These are phyloP conservation scores for Tauraco erythrolophus DNA, from an alignment of 2,113 vertebrate species.

Conservation along the genomic window DNA sequence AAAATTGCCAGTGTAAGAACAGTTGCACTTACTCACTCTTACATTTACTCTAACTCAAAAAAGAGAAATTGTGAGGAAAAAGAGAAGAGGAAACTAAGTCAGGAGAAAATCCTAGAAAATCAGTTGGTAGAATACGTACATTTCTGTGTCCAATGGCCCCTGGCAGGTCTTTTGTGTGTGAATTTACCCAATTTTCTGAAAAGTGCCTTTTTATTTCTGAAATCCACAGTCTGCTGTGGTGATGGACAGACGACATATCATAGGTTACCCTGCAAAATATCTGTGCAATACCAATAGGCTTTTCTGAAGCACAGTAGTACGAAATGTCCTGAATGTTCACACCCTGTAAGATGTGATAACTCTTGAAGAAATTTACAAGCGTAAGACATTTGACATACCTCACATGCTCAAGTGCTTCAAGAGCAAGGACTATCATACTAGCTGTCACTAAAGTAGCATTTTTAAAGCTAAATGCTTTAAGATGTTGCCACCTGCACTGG, in stretches of 20 bases:
- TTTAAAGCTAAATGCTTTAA: not conserved
- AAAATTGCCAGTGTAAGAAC: not conserved
- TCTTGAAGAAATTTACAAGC: not conserved
- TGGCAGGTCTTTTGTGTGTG: not conserved
- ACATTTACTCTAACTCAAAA: not conserved
- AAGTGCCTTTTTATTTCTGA: not conserved
- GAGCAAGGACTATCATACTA: not conserved
- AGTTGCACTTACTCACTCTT: not conserved
- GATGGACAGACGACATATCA: not conserved
- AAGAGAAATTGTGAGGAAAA: not conserved
- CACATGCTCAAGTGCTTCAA: not conserved
- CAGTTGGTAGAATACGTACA: rapidly evolving
- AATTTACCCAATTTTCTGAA: not conserved
- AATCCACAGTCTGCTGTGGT: not conserved
- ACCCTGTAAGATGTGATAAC: not conserved
- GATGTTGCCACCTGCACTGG: not conserved
- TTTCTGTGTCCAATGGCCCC: not conserved
- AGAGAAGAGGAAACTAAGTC: not conserved
- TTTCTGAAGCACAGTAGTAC: not conserved
- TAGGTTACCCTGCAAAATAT: not conserved
- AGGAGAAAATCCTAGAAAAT: not conserved
- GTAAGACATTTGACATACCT: not conserved
- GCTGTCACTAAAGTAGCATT: not conserved
- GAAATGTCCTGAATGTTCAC: not conserved
- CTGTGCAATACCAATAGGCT: not conserved